phyloP scores from a whole-genome alignment of 2,888 invertebrate species.

The Chalcis sispes region DNA sequence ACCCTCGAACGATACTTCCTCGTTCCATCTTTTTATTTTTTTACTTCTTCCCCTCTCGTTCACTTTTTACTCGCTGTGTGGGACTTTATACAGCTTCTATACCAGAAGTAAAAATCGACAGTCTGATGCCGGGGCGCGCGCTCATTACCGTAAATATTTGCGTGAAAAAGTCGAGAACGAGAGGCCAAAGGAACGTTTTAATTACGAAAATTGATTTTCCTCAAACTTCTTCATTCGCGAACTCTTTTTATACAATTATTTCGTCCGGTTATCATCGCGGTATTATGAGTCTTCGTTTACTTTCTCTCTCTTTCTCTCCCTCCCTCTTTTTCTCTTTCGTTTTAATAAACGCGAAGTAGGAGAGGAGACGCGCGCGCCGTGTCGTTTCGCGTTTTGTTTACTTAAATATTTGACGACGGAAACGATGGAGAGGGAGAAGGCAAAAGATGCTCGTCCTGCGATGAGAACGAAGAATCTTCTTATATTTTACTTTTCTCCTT shows the following conservation, averaged over 20 bases:
- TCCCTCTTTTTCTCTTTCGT: neutral
- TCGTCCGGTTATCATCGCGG: neutral
- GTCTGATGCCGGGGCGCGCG: no score
- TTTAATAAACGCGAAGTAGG: conserved; percentile 33
- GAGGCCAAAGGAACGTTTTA: conserved; percentile 37
- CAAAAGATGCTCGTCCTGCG: conserved; percentile 9
- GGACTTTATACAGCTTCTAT: no score
- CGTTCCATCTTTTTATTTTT: neutral
- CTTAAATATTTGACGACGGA: conserved; percentile 52
- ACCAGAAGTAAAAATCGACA: no score
- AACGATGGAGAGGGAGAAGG: neutral
- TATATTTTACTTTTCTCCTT: neutral
- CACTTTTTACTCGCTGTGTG: no score
- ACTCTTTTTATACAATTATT: no score
- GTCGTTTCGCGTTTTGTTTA: no score
- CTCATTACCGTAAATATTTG: conserved; percentile 52
- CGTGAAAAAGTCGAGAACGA: conserved; percentile 20
- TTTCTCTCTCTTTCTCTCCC: no score
- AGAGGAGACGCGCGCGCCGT: no score
- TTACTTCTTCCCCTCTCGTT: neutral
- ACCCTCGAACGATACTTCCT: neutral
- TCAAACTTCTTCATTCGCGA: neutral
- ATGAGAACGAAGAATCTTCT: no score
- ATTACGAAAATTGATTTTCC: conserved; percentile 51
- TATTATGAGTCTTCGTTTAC: conserved; percentile 22